phyloP scores from a whole-genome alignment of 2,113 vertebrate species.

The Callorhinus ursinus region DNA sequence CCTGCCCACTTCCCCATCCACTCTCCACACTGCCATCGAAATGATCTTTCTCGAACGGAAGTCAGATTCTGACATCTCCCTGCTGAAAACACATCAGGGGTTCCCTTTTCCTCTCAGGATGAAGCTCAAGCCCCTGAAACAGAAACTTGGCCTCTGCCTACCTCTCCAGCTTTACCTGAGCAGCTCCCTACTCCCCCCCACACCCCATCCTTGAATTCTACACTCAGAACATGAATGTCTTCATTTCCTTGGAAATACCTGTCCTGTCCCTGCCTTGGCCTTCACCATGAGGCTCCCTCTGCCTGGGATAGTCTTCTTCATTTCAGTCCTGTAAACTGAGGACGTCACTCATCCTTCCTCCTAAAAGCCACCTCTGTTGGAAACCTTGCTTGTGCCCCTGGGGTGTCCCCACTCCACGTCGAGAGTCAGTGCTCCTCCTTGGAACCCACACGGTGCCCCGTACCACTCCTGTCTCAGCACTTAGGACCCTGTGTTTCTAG shows the following conservation, averaged over 20 bases:
- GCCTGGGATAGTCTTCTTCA: background rate
- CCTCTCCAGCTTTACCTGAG: background rate
- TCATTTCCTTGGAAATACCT: background rate
- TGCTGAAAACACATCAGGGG: too few relatives aligned
- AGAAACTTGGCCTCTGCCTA: background rate
- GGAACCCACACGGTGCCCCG: fast-evolving
- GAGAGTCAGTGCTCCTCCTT: background rate
- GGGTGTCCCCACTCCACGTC: fast-evolving
- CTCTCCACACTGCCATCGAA: background rate
- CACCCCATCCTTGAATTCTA: background rate
- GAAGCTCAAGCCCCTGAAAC: background rate
- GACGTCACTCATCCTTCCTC: background rate
- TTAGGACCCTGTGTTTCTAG: too few relatives aligned
- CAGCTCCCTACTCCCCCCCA: too few relatives aligned
- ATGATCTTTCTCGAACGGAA: background rate
- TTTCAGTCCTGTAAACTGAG: background rate
- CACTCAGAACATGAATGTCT: background rate
- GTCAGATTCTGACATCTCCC: background rate
- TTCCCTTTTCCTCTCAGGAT: background rate
- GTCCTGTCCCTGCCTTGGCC: fast-evolving
- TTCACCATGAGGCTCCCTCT: background rate
- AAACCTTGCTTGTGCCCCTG: background rate
- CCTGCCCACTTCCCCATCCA: background rate
- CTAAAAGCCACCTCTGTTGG: background rate
- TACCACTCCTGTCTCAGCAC: background rate